These are phyloP conservation scores for Syngnathus scovelli DNA, from an alignment of 2,113 vertebrate species.

Conservation along the genomic window DNA sequence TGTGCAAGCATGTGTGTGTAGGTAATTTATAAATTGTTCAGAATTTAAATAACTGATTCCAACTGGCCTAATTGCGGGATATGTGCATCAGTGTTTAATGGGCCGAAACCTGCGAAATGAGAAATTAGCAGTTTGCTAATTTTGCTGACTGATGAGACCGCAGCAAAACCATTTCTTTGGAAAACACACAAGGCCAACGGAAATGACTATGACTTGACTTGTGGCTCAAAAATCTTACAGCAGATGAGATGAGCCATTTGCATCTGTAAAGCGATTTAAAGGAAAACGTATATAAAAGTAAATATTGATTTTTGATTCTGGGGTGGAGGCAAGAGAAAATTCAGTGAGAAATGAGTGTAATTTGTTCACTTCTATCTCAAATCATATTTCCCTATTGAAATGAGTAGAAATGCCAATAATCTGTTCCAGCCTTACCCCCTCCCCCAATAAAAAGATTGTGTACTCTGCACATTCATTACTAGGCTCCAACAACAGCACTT, in stretches of 20 bases:
- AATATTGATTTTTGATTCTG: background rate
- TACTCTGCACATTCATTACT: constrained; percentile 11
- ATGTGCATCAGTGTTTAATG: constrained; percentile 43
- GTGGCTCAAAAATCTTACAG: constrained; percentile 65
- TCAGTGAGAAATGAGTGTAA: too few relatives aligned
- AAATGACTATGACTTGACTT: constrained; percentile 46
- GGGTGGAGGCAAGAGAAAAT: background rate
- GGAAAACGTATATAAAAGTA: background rate
- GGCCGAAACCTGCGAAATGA: constrained; percentile 35
- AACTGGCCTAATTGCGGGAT: constrained; percentile 57
- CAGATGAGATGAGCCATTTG: constrained; percentile 57
- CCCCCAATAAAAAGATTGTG: constrained; percentile 19
- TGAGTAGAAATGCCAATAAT: too few relatives aligned
- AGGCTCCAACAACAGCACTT: constrained; percentile 12
- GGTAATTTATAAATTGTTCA: constrained; percentile 29
- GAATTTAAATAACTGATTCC: constrained; percentile 58
- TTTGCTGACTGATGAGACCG: constrained; percentile 28
- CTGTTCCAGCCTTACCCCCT: too few relatives aligned
- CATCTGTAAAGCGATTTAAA: background rate
- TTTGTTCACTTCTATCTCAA: too few relatives aligned
- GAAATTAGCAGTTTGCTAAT: constrained; percentile 39
- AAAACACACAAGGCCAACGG: constrained; percentile 30
- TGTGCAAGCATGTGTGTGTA: constrained; percentile 2
- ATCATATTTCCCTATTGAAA: too few relatives aligned
- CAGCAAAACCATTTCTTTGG: constrained; percentile 37